Evolutionary conservation across 2,888 invertebrate genomes (phyloP), one percentile per base, ranked within the genome.

Genomic region (Atrina japonica): DNA sequence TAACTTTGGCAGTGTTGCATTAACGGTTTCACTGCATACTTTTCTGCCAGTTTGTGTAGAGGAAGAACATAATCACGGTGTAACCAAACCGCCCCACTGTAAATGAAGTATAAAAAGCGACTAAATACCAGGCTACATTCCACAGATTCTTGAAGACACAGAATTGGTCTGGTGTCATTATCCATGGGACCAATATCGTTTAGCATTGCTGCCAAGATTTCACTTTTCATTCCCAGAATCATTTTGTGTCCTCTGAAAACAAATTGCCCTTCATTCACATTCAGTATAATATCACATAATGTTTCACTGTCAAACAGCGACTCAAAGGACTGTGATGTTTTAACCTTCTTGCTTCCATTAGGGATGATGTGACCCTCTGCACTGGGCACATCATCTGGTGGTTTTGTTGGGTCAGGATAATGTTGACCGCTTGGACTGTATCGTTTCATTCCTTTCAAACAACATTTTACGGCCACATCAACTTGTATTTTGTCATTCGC

Each of bases 1-100:
- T 85, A 87, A 70, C 79, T 83, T 45, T 86, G 84, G 76, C 89
- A 89, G 71, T 89, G 88, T 7, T 84, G 82, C 25, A 82, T 75
- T 23, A 89, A 70, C 5, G 86, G 69, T 50, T 78, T 80, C 7
- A 89, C 86, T 25, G 84, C 81, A 68, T 89, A 89, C 73, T 88
- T 88, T 56, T 86, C 83, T 1, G 88, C 87, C 61, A 89, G 78
- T 65, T 84, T 81, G 69, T 85, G 87, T 30, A 89, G 79, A 5
- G 88, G 84, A 50, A 89, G 80, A 16, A 88, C 88, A 75, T 88
- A 86, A 47, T 86, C 86, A 49, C 88, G 75, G 65, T 86, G 88
- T 61, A 89, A 76, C 84, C 86, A 85, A 23, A 89, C 86, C 1
- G 83, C 84, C 6, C 89, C 89, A 63, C 88, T 87, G 76, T 89